Evolutionary conservation across 2,888 invertebrate genomes (phyloP), one percentile per base, ranked within the genome.

Genomic region (Plutella xylostella): DNA sequence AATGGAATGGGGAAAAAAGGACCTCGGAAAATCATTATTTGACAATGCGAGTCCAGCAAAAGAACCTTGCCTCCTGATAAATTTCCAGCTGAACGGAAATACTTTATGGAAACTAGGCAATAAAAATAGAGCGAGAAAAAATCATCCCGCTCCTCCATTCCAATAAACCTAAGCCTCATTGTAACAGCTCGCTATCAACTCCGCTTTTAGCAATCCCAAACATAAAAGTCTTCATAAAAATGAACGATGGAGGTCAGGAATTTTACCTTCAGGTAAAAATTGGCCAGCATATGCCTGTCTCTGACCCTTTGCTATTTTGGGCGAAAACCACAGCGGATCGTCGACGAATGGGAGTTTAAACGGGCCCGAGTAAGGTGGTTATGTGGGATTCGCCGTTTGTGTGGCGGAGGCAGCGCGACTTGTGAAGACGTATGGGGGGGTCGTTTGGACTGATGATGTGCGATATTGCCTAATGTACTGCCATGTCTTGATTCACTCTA

Each of bases 221-320:
- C 52, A 56, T 58, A 55, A 56, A 28, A 48, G 41, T 48, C 48
- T 48, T 54, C 51, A 57, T 57, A 60, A 61, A 60, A 61, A 61
- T 65, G 58, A 63, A 60, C 55, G 58, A 63, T 61, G 55, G 57
- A 56, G 57, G 57, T 51, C 51, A 28, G 43, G 38, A 42, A 42
- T 49, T 51, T 52, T 49, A 40, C 39, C 53, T 48, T 43, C 50
- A 55, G 56, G 54, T 56, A 56, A 45, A 48, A 30, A 38, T 45
- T 14, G n/a, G 34, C 61, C 55, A 56, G 43, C 37, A 4, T 46
- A n/a, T n/a, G n/a, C n/a, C n/a, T n/a, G n/a, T n/a, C n/a, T n/a
- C n/a, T n/a, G n/a, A n/a, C n/a, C n/a, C n/a, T n/a, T n/a, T n/a
- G n/a, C n/a, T n/a, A n/a, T n/a, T n/a, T n/a, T n/a, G n/a, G n/a